Conservation (phyloP, 2,888 invertebrate species). For the Limnephilus marmoratus region DNA sequence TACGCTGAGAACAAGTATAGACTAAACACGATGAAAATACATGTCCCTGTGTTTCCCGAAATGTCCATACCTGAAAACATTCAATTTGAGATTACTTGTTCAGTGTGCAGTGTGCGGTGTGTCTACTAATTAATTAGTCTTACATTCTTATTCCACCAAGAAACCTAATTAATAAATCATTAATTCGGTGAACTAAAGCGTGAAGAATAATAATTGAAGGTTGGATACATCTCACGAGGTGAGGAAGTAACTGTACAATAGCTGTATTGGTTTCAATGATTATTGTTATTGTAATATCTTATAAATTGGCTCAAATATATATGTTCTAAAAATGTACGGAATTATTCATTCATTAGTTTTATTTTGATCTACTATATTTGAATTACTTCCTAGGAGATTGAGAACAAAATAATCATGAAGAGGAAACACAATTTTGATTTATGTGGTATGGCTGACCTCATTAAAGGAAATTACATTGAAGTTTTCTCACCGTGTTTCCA, state of each 20-base stretch:
- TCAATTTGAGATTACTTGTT: slow-evolving; percentile 50
- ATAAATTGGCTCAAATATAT: slow-evolving; percentile 65
- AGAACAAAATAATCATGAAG: background rate
- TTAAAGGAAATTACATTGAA: background rate
- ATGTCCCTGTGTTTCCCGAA: slow-evolving; percentile 78
- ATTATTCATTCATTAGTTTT: background rate
- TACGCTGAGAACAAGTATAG: slow-evolving; percentile 69
- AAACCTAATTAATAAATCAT: slow-evolving; percentile 24
- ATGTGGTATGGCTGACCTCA: background rate
- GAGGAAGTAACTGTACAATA: slow-evolving; percentile 40
- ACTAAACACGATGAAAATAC: slow-evolving; percentile 84
- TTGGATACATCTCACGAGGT: slow-evolving; percentile 11
- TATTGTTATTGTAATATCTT: slow-evolving; percentile 54
- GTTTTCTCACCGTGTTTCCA: slow-evolving; percentile 74
- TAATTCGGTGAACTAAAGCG: slow-evolving; percentile 29
- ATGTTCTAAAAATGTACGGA: slow-evolving; percentile 47
- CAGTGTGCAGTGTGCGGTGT: background rate
- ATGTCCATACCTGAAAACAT: slow-evolving; percentile 78
- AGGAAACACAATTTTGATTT: background rate
- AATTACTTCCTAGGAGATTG: background rate
- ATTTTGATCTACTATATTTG: background rate
- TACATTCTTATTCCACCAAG: slow-evolving; percentile 1
- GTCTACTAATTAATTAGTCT: slow-evolving; percentile 12
- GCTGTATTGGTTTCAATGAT: slow-evolving; percentile 41
- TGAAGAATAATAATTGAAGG: slow-evolving; percentile 3